These are phyloP conservation scores for Promerops cafer DNA, from an alignment of 2,113 vertebrate species.

Conservation along the genomic window DNA sequence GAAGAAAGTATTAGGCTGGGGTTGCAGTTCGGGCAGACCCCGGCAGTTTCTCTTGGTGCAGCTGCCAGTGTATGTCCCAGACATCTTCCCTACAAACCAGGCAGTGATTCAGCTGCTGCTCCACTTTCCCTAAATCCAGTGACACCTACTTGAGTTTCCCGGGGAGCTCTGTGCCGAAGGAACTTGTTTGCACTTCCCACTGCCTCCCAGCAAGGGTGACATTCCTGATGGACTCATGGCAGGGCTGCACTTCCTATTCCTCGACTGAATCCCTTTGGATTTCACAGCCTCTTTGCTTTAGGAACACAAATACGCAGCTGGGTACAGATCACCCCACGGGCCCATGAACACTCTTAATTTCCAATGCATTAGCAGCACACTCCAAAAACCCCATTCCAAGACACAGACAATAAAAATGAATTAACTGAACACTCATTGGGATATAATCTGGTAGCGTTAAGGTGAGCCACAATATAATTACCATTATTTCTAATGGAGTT, in stretches of 20 bases:
- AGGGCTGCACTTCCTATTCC: not conserved
- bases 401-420: constrained; percentile 41
- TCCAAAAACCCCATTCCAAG: constrained; percentile 16
- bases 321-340: not conserved
- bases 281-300: not conserved
- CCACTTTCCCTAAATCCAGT: not conserved
- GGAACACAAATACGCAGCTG: not conserved
- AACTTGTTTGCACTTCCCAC: not conserved
- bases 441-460: constrained; percentile 45
- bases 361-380: not conserved
- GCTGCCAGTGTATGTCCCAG: not conserved
- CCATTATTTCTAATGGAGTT: constrained; percentile 43
- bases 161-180: not conserved
- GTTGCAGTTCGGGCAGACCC: not conserved
- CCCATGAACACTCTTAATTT: not conserved
- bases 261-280: not conserved
- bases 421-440: constrained; percentile 48
- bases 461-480: constrained; percentile 55
- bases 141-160: not conserved
- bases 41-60: not conserved
- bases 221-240: not conserved
- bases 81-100: not conserved
- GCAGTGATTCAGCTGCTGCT: not conserved
- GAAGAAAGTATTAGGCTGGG: not conserved
- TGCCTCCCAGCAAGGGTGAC: not conserved